Percentiles rank a stretch among this genome's conserved stretches.
These are phyloP conservation scores for Hiodon alosoides DNA, from an alignment of 2,113 vertebrate species.

Conservation along the genomic window DNA sequence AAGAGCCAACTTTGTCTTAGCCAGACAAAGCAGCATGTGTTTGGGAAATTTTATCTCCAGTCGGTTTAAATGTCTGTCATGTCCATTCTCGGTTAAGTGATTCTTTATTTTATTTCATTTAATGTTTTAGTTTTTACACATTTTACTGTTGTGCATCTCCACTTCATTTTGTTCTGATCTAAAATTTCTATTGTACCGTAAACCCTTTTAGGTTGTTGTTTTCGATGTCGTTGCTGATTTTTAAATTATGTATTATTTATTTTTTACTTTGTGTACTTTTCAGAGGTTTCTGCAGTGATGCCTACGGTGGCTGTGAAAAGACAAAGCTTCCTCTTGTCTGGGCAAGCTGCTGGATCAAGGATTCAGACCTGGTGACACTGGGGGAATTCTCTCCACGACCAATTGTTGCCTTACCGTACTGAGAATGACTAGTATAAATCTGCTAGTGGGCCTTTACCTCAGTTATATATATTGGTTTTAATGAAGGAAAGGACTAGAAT, in stretches of 20 bases:
- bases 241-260: not conserved
- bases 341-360: not conserved
- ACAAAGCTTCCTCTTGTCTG: too few species aligned
- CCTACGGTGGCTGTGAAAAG: not conserved
- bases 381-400: not conserved
- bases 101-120: not conserved
- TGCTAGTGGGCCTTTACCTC: not conserved
- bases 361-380: not conserved
- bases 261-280: slow-evolving; percentile 1
- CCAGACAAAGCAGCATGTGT: not conserved
- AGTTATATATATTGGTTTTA: slow-evolving; percentile 11
- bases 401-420: not conserved
- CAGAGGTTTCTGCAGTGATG: slow-evolving; percentile 19
- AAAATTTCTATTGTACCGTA: not conserved
- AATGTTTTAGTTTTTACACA: not conserved
- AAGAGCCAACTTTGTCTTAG: not conserved
- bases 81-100: not conserved
- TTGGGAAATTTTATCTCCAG: not conserved
- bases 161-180: not conserved
- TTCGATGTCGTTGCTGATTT: not conserved
- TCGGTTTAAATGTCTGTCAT: not conserved
- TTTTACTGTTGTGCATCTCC: not conserved
- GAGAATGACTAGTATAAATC: too few species aligned
- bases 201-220: not conserved
- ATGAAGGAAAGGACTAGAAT: slow-evolving; percentile 7